These are phyloP conservation scores for Caligus rogercresseyi DNA, from an alignment of 1,140 invertebrate genomes.

Conservation along the genomic window DNA sequence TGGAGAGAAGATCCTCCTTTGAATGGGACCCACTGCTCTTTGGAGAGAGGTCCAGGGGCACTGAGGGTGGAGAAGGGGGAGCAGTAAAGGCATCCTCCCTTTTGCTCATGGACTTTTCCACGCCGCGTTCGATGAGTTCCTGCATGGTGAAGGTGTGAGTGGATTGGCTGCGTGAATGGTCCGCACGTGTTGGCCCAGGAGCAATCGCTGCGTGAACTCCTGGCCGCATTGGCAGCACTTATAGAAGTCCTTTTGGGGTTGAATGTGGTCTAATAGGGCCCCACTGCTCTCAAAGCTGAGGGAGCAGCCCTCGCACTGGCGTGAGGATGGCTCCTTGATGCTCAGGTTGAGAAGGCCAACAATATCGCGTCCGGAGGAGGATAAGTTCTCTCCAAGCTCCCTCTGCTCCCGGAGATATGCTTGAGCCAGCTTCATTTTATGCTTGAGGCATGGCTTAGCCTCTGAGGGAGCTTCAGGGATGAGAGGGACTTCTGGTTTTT, in stretches of 20 bases:
- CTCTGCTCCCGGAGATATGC: neutral
- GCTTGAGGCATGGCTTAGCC: neutral
- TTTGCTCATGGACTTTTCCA: neutral
- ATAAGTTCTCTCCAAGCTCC: neutral
- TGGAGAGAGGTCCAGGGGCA: neutral
- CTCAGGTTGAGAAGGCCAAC: neutral
- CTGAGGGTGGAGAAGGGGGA: neutral
- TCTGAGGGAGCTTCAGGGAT: neutral
- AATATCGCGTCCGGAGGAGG: neutral
- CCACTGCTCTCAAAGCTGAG: neutral
- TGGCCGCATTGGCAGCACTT: neutral
- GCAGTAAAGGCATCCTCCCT: neutral
- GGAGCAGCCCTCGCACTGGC: neutral
- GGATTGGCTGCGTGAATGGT: neutral
- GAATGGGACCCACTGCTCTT: neutral
- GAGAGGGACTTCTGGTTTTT: neutral
- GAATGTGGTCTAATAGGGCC: neutral
- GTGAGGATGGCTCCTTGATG: too few species aligned
- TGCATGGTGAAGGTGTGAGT: neutral
- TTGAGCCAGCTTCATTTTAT: conserved; percentile 10
- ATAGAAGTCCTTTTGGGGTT: neutral
- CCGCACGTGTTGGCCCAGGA: neutral
- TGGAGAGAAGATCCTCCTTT: neutral
- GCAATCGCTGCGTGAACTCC: neutral
- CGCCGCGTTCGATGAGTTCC: neutral